Percentiles rank a stretch among this genome's conserved stretches.
These are phyloP conservation scores for Cordylochernes scorpioides DNA, from an alignment of 2,888 invertebrate species.

Conservation along the genomic window DNA sequence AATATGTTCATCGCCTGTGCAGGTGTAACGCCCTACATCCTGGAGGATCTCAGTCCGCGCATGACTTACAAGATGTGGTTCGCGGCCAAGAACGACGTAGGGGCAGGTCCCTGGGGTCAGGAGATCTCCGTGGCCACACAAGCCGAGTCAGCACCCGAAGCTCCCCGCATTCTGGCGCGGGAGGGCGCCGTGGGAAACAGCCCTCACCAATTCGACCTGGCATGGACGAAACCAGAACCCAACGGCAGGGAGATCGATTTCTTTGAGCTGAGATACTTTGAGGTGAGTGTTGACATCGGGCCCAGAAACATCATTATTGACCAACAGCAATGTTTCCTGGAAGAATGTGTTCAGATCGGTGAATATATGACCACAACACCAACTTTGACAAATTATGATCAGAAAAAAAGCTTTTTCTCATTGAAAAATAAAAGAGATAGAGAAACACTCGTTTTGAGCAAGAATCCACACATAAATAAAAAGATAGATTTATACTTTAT, in stretches of 20 bases:
- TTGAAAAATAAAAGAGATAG: too few relatives aligned
- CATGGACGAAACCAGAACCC: conserved; percentile 59
- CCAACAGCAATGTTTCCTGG: too few relatives aligned
- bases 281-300: conserved; percentile 32
- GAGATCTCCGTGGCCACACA: conserved; percentile 41
- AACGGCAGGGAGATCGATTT: conserved; percentile 65
- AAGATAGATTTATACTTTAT: too few relatives aligned
- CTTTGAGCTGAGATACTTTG: conserved; percentile 52
- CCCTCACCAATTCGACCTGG: conserved; percentile 31
- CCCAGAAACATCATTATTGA: too few relatives aligned
- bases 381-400: too few relatives aligned
- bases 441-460: too few relatives aligned
- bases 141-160: conserved; percentile 43
- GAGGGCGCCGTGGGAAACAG: conserved; percentile 15
- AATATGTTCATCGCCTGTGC: too few relatives aligned
- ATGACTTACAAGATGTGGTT: conserved; percentile 53
- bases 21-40: conserved; percentile 46
- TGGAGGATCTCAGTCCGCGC: conserved; percentile 49
- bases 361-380: too few relatives aligned
- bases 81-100: conserved; percentile 56
- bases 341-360: too few relatives aligned
- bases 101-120: conserved; percentile 43
- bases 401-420: too few relatives aligned
- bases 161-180: conserved; percentile 31
- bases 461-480: too few relatives aligned